These are phyloP conservation scores for Eupithecia vulgata DNA, from an alignment of 2,888 invertebrate genomes.

Conservation along the genomic window DNA sequence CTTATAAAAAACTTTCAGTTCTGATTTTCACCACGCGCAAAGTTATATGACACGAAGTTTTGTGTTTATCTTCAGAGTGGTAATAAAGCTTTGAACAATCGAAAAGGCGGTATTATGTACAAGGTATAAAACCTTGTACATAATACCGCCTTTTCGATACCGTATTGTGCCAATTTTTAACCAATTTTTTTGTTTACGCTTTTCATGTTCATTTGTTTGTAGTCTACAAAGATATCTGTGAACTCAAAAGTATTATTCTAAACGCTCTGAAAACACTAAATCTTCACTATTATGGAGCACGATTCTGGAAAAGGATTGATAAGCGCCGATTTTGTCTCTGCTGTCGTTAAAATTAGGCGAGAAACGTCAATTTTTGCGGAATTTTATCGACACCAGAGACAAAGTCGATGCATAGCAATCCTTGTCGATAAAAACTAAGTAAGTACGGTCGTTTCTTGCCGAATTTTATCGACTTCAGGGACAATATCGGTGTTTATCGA, in stretches of 20 bases:
- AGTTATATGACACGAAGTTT: not conserved
- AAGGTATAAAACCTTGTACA: conserved; percentile 35
- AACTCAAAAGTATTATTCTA: not conserved
- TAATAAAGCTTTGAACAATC: not conserved
- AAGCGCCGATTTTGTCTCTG: not conserved
- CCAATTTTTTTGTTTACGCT: conserved; percentile 56
- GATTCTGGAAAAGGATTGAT: not conserved
- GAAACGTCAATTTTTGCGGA: not conserved
- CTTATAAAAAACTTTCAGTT: not conserved
- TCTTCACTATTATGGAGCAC: not conserved
- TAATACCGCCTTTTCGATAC: conserved; percentile 61
- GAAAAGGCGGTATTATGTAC: too few species aligned
- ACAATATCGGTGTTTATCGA: not conserved
- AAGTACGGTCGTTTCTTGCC: not conserved
- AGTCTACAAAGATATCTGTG: not conserved
- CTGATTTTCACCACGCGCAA: not conserved
- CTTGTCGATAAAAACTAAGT: not conserved
- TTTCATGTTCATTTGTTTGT: conserved; percentile 53
- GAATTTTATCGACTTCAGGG: not conserved
- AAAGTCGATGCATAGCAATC: not conserved
- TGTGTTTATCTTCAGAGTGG: not conserved
- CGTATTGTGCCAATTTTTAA: conserved; percentile 71
- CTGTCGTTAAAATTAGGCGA: not conserved
- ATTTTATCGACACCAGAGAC: not conserved
- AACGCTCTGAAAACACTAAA: not conserved